A percentile compares a stretch with the other conserved stretches of the same genome.
These are phyloP conservation scores for Ochotona princeps DNA, from an alignment of 2,113 vertebrate species.

Conservation along the genomic window DNA sequence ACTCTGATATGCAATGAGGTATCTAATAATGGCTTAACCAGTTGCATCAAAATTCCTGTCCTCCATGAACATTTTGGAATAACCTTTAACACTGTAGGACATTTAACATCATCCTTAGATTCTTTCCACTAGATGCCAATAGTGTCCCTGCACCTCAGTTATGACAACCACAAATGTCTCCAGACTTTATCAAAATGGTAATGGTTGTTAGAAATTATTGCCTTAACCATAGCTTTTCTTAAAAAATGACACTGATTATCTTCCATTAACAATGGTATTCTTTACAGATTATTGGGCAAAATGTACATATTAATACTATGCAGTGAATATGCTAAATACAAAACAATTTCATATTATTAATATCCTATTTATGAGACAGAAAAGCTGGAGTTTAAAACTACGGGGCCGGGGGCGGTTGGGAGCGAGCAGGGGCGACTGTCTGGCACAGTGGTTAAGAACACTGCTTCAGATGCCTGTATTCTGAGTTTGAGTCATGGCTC, in stretches of 20 bases:
- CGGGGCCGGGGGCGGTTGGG: no score
- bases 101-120: neutral
- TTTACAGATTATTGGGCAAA: neutral
- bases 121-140: neutral
- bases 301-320: slow-evolving; percentile 25
- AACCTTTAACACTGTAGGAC: neutral
- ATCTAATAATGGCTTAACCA: neutral
- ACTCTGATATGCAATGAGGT: neutral
- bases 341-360: neutral
- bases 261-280: neutral
- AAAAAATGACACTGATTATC: slow-evolving; percentile 3
- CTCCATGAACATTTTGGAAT: no score
- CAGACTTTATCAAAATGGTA: slow-evolving; percentile 2
- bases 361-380: slow-evolving; percentile 22
- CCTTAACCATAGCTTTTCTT: slow-evolving; percentile 35
- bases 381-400: slow-evolving; percentile 32
- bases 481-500: no score
- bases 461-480: no score
- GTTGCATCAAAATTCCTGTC: no score
- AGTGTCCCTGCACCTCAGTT: neutral
- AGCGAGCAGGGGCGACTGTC: no score
- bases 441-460: no score
- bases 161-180: slow-evolving; percentile 1
- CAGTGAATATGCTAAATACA: slow-evolving; percentile 6
- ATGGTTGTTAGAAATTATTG: neutral